A percentile compares a stretch with the other conserved stretches of the same genome.
phyloP scores from a whole-genome alignment of 2,113 vertebrate genomes.

The Notechis scutatus region DNA sequence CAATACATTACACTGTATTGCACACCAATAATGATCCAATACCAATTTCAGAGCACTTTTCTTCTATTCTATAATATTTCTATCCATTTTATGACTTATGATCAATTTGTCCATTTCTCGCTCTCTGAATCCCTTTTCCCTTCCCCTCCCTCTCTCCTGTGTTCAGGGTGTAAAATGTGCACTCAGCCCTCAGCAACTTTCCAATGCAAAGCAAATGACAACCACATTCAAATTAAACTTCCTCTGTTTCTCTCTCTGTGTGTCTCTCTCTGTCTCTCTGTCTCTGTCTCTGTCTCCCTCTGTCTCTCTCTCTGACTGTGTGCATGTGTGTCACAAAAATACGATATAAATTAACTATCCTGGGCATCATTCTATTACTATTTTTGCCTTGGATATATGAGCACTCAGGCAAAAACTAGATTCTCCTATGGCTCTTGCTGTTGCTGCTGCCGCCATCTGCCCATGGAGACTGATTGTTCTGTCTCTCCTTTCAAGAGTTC shows the following conservation, averaged over 20 bases:
- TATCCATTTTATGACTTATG: background rate
- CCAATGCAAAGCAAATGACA: background rate
- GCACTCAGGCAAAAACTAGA: background rate
- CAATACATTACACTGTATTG: background rate
- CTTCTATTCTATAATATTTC: background rate
- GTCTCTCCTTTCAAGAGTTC: conserved; percentile 16
- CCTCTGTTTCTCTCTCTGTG: background rate
- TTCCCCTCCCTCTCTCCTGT: background rate
- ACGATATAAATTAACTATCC: background rate
- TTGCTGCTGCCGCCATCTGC: conserved; percentile 7
- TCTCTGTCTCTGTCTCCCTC: background rate
- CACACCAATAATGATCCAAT: background rate
- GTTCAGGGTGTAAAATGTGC: too few species aligned
- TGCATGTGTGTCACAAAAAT: background rate
- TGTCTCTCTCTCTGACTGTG: accelerated
- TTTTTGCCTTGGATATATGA: background rate
- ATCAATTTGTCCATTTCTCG: background rate
- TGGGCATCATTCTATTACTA: background rate
- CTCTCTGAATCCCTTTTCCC: background rate
- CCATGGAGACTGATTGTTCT: conserved; percentile 22
- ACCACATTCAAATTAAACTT: background rate
- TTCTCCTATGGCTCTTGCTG: background rate
- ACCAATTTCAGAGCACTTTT: background rate
- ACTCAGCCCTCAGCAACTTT: too few species aligned
- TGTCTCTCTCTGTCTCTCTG: background rate